Percentiles rank a stretch among this genome's conserved stretches.
Conservation (phyloP, 2,888 invertebrate species). For the Lissocephala sabroskyi region DNA sequence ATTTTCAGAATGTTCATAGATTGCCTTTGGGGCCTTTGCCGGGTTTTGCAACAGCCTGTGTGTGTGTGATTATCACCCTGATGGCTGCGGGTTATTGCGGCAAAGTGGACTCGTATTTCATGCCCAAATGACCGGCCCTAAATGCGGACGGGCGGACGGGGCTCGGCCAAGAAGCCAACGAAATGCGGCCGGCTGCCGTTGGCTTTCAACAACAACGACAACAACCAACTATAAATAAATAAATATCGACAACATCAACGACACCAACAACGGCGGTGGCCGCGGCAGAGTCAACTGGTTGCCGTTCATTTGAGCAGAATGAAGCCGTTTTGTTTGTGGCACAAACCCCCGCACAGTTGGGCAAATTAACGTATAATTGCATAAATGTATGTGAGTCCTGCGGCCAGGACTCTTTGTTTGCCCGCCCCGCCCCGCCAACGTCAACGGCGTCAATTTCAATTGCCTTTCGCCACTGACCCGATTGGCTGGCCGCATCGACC, state of each 20-base stretch:
- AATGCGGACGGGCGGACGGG: not conserved
- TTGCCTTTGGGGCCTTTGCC: no score
- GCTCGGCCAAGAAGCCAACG: slow-evolving; percentile 1
- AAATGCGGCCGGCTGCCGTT: slow-evolving; percentile 9
- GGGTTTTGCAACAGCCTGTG: no score
- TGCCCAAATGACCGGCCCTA: slow-evolving; percentile 23
- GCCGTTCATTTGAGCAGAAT: slow-evolving; percentile 1
- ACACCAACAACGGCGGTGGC: no score
- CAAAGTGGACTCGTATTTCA: slow-evolving; percentile 6
- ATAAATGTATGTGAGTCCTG: no score
- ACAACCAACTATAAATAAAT: not conserved
- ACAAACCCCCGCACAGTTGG: not conserved
- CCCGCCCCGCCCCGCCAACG: no score
- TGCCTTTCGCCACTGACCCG: slow-evolving; percentile 16
- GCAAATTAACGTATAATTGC: not conserved
- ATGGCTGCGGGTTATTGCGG: not conserved
- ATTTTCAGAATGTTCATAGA: no score
- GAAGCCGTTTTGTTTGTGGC: slow-evolving; percentile 3
- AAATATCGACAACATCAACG: not conserved
- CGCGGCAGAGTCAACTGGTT: not conserved
- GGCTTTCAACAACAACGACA: not conserved
- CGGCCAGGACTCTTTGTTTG: no score
- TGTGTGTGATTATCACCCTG: no score
- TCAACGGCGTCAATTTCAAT: slow-evolving; percentile 5
- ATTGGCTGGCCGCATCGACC: slow-evolving; percentile 16